Base-by-base conservation (phyloP, 2,797 vertebrate species). In the Leucoraja ocellata region DNA sequence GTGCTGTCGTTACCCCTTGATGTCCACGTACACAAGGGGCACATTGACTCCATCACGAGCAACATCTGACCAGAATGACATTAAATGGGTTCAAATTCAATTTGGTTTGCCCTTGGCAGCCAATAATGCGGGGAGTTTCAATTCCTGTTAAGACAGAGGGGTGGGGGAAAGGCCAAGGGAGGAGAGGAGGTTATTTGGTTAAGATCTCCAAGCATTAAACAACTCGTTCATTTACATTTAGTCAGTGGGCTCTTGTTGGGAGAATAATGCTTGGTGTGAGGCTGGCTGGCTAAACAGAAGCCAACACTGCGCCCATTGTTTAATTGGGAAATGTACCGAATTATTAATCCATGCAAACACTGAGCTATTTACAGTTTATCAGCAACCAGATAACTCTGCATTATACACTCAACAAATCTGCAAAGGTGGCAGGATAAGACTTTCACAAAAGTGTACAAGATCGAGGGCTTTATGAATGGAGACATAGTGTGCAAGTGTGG, bases 181-280 rank as follows among this genome's bases (percentile, higher is more conserved):
- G 46, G 46, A 4, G 46, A 54, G 46, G 46, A 54, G 46, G 46
- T 54, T n/a, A 11, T 90, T 90, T 68, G 32, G 86, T 68, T 90
- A 32, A 32, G 86, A 90, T 36, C 68, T 90, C 28, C 58, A n/a
- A 65, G 63, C 32, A 36, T 16, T 65, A 39, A 16, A 90, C 63
- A 68, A 68, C 25, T 90, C 86, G 10, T 90, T 65, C 86, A 90
- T 90, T 90, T 90, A 68, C 86, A 90, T 18, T 68, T 68, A 32
- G 13, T 65, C 86, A 32, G 63, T 65, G 63, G 63, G 68, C 28
- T 63, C 61, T 90, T 68, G 86, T 65, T 65, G 86, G 36, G 54
- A 90, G 63, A 90, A 90, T 88, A 88, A 88, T 63, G n/a, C 84
- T 9, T 63, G 25, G 61, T 32, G 63, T 90, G 86, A 68, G 16